Evolutionary conservation across 2,113 vertebrate species (phyloP).

Genomic region (Azemiops feae): DNA sequence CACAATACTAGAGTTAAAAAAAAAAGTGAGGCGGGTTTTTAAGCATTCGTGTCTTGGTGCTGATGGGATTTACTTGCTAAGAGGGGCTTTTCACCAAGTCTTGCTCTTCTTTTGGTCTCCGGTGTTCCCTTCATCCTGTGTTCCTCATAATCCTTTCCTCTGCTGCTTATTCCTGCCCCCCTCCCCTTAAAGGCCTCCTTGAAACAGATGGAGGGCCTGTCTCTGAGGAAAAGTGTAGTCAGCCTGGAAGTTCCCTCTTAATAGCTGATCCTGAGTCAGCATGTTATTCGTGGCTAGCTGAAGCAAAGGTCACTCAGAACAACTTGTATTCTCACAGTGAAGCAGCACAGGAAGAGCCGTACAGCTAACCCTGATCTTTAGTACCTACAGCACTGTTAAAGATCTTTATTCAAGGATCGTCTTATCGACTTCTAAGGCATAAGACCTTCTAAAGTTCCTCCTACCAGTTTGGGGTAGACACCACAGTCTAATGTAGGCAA

Average conservation of each 20-base stretch:
- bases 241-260: constrained; percentile 39
- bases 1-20: constrained; percentile 15
- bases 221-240: constrained; percentile 26
- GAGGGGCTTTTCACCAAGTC: constrained; percentile 12
- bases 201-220: constrained; percentile 22
- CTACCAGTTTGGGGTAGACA: too few species aligned
- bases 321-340: constrained; percentile 10
- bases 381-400: too few species aligned
- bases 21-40: neutral
- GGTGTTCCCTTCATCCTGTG: constrained; percentile 15
- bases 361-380: neutral
- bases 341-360: neutral
- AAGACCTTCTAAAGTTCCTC: neutral
- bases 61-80: neutral
- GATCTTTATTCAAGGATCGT: neutral
- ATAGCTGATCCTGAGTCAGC: constrained; percentile 51
- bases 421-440: neutral
- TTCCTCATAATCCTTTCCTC: constrained; percentile 27
- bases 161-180: constrained; percentile 13
- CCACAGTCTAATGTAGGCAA: too few species aligned
- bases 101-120: neutral
- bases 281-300: constrained; percentile 24
- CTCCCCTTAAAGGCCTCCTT: constrained; percentile 21
- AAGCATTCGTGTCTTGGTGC: neutral
- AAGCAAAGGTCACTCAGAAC: constrained; percentile 31